Conservation (phyloP, 1,140 invertebrate species). For the Bombus confusus region DNA sequence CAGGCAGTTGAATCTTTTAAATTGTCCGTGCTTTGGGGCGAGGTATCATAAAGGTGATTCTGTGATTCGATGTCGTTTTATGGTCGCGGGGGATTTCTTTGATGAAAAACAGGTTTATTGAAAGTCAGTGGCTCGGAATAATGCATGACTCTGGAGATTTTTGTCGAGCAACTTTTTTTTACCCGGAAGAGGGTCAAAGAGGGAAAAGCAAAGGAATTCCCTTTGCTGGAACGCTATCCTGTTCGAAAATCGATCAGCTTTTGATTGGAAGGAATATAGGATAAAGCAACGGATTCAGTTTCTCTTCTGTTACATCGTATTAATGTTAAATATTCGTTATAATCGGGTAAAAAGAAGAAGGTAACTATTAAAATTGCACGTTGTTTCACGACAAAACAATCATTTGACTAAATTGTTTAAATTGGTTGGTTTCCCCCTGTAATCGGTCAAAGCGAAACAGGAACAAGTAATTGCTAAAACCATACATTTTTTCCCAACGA, state of each 20-base stretch:
- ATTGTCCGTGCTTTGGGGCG: too few species aligned
- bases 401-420: too few species aligned
- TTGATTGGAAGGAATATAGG: not conserved
- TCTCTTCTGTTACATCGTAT: not conserved
- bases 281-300: not conserved
- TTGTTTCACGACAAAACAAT: too few species aligned
- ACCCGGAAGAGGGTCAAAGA: not conserved
- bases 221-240: not conserved
- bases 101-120: conserved; percentile 28
- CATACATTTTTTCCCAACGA: too few species aligned
- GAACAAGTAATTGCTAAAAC: too few species aligned
- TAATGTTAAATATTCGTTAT: not conserved
- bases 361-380: too few species aligned
- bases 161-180: not conserved
- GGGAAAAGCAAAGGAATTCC: not conserved
- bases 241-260: conserved; percentile 12
- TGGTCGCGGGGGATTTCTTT: conserved; percentile 2
- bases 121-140: conserved; percentile 30
- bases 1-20: not conserved
- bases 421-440: too few species aligned
- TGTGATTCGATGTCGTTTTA: conserved; percentile 10
- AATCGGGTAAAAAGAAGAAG: too few species aligned
- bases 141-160: conserved; percentile 31
- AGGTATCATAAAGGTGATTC: not conserved
- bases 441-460: too few species aligned